These are phyloP conservation scores for Pollicipes pollicipes DNA, from an alignment of 1,140 invertebrate species.

Conservation along the genomic window DNA sequence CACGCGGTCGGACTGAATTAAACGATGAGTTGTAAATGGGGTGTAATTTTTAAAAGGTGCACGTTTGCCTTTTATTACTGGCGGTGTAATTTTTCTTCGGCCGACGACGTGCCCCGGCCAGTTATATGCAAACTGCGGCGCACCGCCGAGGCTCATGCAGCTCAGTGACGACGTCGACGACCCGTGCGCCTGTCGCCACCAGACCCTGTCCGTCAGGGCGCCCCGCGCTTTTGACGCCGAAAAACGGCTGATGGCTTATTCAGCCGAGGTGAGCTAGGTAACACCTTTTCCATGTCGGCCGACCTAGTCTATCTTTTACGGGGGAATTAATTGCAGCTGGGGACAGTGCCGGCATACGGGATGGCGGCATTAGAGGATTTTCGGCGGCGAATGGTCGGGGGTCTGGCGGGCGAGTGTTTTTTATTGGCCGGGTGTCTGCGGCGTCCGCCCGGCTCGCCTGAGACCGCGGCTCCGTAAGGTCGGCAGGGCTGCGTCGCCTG, in stretches of 20 bases:
- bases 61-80: conserved; percentile 2
- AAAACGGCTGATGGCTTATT: background rate
- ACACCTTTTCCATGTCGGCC: background rate
- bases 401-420: background rate
- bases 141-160: no score
- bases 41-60: conserved; percentile 2
- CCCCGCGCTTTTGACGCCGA: background rate
- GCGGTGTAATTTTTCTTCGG: background rate
- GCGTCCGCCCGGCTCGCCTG: no score
- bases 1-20: background rate
- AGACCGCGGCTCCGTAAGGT: no score
- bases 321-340: background rate
- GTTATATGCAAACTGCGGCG: background rate
- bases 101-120: background rate
- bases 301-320: background rate
- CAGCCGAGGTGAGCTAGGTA: background rate
- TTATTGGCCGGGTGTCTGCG: no score
- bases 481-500: background rate
- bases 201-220: no score
- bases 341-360: background rate
- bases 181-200: no score
- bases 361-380: background rate
- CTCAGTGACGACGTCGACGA: background rate
- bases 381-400: background rate
- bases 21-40: conserved; percentile 1